A percentile compares a stretch with the other conserved stretches of the same genome.
These are phyloP conservation scores for Myodes glareolus DNA, from an alignment of 2,113 vertebrate species.

Conservation along the genomic window DNA sequence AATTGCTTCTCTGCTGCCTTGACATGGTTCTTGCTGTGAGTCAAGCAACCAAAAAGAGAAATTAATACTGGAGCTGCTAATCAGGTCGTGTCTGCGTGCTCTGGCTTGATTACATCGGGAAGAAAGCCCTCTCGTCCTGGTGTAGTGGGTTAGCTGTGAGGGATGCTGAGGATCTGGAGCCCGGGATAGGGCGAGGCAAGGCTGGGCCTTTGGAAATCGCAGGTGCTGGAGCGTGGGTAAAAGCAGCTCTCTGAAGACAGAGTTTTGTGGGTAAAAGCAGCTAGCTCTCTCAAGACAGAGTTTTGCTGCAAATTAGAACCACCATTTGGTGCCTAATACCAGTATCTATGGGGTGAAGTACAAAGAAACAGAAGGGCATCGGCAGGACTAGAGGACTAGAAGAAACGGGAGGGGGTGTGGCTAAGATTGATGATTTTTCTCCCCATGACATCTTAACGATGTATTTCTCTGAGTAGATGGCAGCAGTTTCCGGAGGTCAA, in stretches of 20 bases:
- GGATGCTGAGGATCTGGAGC: conserved; percentile 61
- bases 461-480: conserved; percentile 79
- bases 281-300: conserved; percentile 78
- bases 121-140: conserved; percentile 61
- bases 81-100: conserved; percentile 88
- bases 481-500: conserved; percentile 75
- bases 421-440: conserved; percentile 54
- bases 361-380: conserved; percentile 40
- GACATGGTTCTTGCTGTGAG: conserved; percentile 91
- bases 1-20: conserved; percentile 92
- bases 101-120: conserved; percentile 84
- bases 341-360: conserved; percentile 61
- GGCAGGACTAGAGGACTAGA: neutral
- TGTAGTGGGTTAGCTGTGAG: conserved; percentile 52
- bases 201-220: conserved; percentile 70
- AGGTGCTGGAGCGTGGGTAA: conserved; percentile 64
- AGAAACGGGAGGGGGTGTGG: neutral
- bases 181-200: conserved; percentile 61
- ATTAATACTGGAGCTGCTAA: conserved; percentile 91
- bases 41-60: conserved; percentile 92
- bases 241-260: conserved; percentile 80
- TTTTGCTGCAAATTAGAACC: conserved; percentile 85
- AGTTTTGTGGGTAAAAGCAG: conserved; percentile 68
- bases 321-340: conserved; percentile 73
- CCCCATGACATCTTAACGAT: conserved; percentile 68